phyloP scores from a whole-genome alignment of 2,888 invertebrate genomes.

The Cactoblastis cactorum region DNA sequence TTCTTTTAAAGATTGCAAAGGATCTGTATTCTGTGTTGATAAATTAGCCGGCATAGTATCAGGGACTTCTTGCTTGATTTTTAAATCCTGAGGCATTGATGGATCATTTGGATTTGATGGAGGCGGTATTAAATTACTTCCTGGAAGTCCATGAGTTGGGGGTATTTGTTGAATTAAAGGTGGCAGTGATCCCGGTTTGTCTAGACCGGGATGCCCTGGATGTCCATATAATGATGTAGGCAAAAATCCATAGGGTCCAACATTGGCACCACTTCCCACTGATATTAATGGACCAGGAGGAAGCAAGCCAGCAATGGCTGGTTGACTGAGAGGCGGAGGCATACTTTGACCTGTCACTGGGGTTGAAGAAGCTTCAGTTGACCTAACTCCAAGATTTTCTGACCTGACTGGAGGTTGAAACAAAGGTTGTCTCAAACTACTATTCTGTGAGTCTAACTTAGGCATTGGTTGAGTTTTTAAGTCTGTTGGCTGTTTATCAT shows the following conservation, averaged over 20 bases:
- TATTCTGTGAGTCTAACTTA: conserved; percentile 52
- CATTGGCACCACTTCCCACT: conserved; percentile 77
- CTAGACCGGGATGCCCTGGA: conserved; percentile 56
- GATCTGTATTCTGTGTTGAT: conserved; percentile 81
- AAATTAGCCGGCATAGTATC: conserved; percentile 72
- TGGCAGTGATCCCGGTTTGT: conserved; percentile 61
- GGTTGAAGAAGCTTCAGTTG: conserved; percentile 51
- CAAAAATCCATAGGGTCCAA: conserved; percentile 82
- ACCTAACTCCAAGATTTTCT: conserved; percentile 62
- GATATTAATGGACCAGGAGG: conserved; percentile 81
- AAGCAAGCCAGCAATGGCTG: conserved; percentile 76
- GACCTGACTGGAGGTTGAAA: conserved; percentile 61
- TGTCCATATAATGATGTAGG: conserved; percentile 71
- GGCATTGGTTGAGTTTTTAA: conserved; percentile 61
- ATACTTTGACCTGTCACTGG: conserved; percentile 62
- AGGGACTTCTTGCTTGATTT: conserved; percentile 77
- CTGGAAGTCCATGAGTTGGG: conserved; percentile 53
- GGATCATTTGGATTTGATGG: conserved; percentile 59
- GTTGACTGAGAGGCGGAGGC: conserved; percentile 74
- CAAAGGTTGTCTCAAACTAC: conserved; percentile 49
- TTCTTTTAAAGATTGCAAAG: conserved; percentile 87
- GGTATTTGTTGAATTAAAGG: conserved; percentile 64
- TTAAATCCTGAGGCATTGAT: conserved; percentile 73
- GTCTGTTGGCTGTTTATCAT: conserved; percentile 71
- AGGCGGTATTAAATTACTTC: conserved; percentile 49